Conservation (phyloP, 2,888 invertebrate genomes). For the Thereva unica region DNA sequence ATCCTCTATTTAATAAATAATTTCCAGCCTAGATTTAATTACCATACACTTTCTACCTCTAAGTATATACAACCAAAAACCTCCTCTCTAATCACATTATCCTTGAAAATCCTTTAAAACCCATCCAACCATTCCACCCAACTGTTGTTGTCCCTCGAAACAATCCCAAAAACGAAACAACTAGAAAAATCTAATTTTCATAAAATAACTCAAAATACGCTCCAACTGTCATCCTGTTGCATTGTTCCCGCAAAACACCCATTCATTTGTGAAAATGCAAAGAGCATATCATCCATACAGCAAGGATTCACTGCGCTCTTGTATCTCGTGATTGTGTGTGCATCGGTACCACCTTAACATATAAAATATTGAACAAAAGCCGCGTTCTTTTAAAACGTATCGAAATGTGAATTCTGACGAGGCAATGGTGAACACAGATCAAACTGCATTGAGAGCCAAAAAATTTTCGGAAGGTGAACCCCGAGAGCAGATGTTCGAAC, state of each 20-base stretch:
- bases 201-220: conserved; percentile 22
- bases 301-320: too few relatives aligned
- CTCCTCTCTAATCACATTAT: too few relatives aligned
- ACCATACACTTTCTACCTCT: too few relatives aligned
- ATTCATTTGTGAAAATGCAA: neutral
- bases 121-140: neutral
- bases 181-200: conserved; percentile 22
- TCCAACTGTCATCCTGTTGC: conserved; percentile 24
- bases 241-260: conserved; percentile 13
- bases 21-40: too few relatives aligned
- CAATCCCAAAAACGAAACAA: neutral
- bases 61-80: too few relatives aligned
- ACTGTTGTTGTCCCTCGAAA: neutral
- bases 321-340: too few relatives aligned
- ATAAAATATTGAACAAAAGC: neutral
- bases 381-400: neutral
- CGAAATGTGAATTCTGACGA: neutral
- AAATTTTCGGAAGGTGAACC: conserved; percentile 10
- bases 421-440: conserved; percentile 1
- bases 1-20: too few relatives aligned
- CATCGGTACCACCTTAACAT: too few relatives aligned
- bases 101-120: neutral
- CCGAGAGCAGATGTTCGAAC: conserved; percentile 19
- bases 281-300: neutral
- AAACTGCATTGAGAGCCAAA: conserved; percentile 14